phyloP scores from a whole-genome alignment of 1,140 invertebrate species.

The Pogonus chalceus region DNA sequence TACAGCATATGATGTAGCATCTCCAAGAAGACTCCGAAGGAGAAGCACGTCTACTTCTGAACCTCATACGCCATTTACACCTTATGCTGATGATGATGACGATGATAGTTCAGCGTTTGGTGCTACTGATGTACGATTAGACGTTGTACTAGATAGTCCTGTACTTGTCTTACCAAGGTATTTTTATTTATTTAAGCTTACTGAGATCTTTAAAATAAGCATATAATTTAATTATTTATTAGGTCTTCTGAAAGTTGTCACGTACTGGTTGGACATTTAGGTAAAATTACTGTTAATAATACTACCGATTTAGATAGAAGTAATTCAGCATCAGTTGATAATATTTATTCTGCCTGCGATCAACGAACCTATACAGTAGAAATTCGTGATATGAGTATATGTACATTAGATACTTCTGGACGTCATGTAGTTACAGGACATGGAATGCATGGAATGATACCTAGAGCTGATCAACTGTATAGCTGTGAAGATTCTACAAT shows the following conservation, averaged over 20 bases:
- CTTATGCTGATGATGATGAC: slow-evolving; percentile 30
- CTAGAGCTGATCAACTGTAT: slow-evolving; percentile 53
- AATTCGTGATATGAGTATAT: slow-evolving; percentile 80
- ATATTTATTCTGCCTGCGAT: slow-evolving; percentile 17
- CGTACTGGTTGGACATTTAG: slow-evolving; percentile 87
- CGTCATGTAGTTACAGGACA: slow-evolving; percentile 28
- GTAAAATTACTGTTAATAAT: slow-evolving; percentile 67
- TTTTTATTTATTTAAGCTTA: background rate
- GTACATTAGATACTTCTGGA: slow-evolving; percentile 54
- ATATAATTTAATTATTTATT: background rate
- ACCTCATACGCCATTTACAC: slow-evolving; percentile 35
- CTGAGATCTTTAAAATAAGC: background rate
- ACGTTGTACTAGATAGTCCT: slow-evolving; percentile 78
- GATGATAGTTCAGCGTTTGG: background rate
- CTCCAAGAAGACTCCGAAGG: slow-evolving; percentile 25
- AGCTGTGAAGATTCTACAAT: slow-evolving; percentile 43
- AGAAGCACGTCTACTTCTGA: slow-evolving; percentile 33
- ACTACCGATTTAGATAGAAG: slow-evolving; percentile 15
- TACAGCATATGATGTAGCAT: slow-evolving; percentile 27
- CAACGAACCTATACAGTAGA: slow-evolving; percentile 44
- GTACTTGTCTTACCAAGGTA: slow-evolving; percentile 73
- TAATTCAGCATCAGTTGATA: slow-evolving; percentile 13
- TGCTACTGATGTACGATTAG: slow-evolving; percentile 41
- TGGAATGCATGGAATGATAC: slow-evolving; percentile 29
- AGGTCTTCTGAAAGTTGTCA: slow-evolving; percentile 59